These are phyloP conservation scores for Argyresthia albistria DNA, from an alignment of 2,888 invertebrate genomes.

Conservation along the genomic window DNA sequence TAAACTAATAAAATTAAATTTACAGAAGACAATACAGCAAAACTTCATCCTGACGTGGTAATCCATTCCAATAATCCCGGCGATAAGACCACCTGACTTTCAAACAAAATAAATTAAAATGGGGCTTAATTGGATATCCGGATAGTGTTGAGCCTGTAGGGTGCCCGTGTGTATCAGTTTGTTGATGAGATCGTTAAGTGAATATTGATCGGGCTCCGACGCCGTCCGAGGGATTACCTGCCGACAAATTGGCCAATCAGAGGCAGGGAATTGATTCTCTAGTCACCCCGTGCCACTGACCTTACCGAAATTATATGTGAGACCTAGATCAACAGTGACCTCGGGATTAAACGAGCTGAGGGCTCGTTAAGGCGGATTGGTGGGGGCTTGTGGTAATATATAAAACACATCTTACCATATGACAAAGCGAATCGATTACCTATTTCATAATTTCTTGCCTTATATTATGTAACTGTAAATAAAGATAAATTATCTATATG, in stretches of 20 bases:
- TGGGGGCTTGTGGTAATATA: too few relatives aligned
- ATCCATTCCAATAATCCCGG: not conserved
- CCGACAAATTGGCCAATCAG: slow-evolving; percentile 56
- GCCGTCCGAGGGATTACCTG: slow-evolving; percentile 32
- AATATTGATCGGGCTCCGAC: slow-evolving; percentile 56
- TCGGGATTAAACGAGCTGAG: too few relatives aligned
- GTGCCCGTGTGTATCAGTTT: slow-evolving; percentile 9
- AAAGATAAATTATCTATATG: too few relatives aligned
- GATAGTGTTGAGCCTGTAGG: not conserved
- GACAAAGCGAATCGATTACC: too few relatives aligned
- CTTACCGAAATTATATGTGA: not conserved
- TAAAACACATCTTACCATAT: too few relatives aligned
- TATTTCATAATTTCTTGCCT: too few relatives aligned
- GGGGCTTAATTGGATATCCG: not conserved
- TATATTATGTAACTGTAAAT: too few relatives aligned
- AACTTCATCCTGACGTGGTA: not conserved
- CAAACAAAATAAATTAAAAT: slow-evolving; percentile 1
- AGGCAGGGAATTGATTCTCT: slow-evolving; percentile 53
- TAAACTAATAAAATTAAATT: not conserved
- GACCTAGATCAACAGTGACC: too few relatives aligned
- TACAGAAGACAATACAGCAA: not conserved
- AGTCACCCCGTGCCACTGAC: slow-evolving; percentile 20
- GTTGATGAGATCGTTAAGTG: slow-evolving; percentile 60
- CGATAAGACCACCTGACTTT: not conserved
- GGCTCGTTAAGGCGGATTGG: too few relatives aligned